phyloP scores from a whole-genome alignment of 1,140 invertebrate genomes.

The Spodoptera litura region DNA sequence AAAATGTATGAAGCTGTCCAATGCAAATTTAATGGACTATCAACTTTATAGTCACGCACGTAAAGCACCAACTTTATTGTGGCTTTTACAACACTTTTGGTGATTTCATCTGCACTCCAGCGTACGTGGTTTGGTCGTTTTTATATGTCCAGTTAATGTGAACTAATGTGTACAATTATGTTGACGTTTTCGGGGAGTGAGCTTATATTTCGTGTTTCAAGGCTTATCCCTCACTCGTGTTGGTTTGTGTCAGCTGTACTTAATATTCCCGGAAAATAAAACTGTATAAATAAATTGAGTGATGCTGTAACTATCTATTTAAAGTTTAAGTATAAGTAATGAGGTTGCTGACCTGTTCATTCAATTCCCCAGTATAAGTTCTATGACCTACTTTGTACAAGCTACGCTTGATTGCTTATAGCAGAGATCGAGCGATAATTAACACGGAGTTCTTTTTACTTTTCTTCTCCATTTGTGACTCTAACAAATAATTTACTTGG shows the following conservation, averaged over 20 bases:
- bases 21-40: constrained; percentile 51
- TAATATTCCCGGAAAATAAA: neutral
- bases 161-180: constrained; percentile 31
- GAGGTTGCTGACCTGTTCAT: too few species aligned
- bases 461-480: too few species aligned
- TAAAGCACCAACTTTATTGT: constrained; percentile 45
- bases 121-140: constrained; percentile 8
- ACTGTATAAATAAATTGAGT: constrained; percentile 1
- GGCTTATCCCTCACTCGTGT: constrained; percentile 6
- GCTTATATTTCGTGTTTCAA: constrained; percentile 28
- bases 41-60: constrained; percentile 49
- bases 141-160: constrained; percentile 37
- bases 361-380: too few species aligned
- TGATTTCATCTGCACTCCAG: constrained; percentile 32
- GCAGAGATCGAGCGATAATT: too few species aligned
- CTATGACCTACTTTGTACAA: too few species aligned
- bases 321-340: too few species aligned
- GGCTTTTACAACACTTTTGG: constrained; percentile 35
- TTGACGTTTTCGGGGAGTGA: constrained; percentile 25
- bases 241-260: constrained; percentile 15
- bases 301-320: neutral
- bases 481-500: too few species aligned
- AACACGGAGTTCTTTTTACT: too few species aligned
- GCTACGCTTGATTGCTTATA: too few species aligned
- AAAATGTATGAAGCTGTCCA: constrained; percentile 45